Conservation (phyloP, 92 coral and sea anemone genomes). For the Galaxea fascicularis region DNA sequence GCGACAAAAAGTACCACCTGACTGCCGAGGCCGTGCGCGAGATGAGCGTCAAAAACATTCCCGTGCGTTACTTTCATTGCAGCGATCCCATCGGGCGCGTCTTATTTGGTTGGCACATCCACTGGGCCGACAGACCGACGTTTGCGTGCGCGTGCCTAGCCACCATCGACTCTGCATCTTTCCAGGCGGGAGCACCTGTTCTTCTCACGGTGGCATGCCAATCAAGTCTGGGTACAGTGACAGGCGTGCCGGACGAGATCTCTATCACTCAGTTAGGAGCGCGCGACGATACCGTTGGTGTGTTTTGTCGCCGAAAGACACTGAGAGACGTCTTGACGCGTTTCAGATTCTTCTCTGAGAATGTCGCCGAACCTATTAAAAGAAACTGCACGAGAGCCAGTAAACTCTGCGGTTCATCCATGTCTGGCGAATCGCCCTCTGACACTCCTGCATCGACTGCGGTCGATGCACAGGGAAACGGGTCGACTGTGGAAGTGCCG, state of each 20-base stretch:
- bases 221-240: neutral
- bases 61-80: neutral
- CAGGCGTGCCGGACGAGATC: neutral
- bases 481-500: neutral
- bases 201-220: slow-evolving; percentile 2
- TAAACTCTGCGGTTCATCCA: neutral
- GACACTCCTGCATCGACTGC: too few relatives aligned
- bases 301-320: neutral
- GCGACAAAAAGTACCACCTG: neutral
- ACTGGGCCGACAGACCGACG: neutral
- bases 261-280: neutral
- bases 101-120: slow-evolving; percentile 20
- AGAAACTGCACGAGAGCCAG: neutral
- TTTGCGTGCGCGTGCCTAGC: slow-evolving; percentile 10
- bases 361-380: neutral
- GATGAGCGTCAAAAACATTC: neutral
- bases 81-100: slow-evolving; percentile 10
- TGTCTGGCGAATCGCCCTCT: too few relatives aligned
- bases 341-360: neutral
- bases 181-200: neutral
- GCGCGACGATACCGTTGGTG: neutral
- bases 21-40: neutral
- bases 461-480: neutral
- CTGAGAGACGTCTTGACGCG: neutral
- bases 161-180: neutral